Percentiles rank a stretch among this genome's conserved stretches.
Conservation (phyloP, 2,113 vertebrate genomes). For the Ursus arctos region DNA sequence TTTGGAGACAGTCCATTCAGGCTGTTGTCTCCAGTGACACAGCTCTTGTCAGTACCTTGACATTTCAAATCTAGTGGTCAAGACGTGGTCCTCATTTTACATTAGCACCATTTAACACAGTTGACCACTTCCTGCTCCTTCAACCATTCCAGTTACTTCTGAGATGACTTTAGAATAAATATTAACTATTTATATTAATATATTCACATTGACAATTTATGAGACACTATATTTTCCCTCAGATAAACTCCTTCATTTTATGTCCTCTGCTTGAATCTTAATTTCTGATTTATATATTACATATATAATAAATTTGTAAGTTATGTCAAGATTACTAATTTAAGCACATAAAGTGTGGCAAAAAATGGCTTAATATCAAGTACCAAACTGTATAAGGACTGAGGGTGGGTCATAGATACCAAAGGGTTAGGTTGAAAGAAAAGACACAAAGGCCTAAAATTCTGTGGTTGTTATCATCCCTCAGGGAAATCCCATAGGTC, state of each 20-base stretch:
- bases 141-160: neutral
- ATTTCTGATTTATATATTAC: neutral
- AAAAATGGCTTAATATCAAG: neutral
- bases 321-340: neutral
- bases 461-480: neutral
- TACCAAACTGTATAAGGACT: neutral
- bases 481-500: neutral
- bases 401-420: neutral
- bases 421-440: neutral
- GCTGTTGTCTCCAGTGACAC: neutral
- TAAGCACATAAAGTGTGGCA: neutral
- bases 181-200: neutral
- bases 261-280: neutral
- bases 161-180: neutral
- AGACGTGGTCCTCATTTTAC: neutral
- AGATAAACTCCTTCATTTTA: neutral
- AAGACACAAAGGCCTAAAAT: neutral
- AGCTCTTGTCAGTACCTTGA: neutral
- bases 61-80: neutral
- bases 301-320: neutral
- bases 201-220: neutral
- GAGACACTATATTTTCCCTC: neutral
- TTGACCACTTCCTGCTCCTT: neutral
- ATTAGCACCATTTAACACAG: neutral
- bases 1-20: neutral